Evolutionary conservation across 1,140 invertebrate species (phyloP).

Genomic region (Arion vulgaris): DNA sequence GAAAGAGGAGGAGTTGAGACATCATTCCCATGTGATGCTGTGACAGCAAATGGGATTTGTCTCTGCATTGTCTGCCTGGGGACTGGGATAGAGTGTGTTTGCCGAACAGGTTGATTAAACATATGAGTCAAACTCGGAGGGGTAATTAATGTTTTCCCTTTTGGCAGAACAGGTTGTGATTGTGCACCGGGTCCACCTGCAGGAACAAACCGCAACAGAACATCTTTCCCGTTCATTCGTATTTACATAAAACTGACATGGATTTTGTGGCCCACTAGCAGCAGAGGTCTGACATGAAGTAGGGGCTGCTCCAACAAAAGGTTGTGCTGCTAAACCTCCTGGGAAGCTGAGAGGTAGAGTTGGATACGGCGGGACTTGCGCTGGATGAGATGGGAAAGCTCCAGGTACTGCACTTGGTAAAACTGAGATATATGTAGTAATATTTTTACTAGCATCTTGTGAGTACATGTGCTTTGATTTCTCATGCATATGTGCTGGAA

Average conservation of each 20-base stretch:
- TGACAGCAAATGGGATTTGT: no score
- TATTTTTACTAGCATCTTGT: not conserved
- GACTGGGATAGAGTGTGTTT: not conserved
- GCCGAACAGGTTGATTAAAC: not conserved
- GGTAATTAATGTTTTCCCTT: not conserved
- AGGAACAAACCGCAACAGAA: constrained; percentile 15
- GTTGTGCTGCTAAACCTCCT: not conserved
- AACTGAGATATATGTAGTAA: not conserved
- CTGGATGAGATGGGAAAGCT: not conserved
- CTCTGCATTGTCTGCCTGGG: not conserved
- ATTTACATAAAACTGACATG: constrained; percentile 4
- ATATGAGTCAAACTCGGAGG: not conserved
- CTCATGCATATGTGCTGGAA: no score
- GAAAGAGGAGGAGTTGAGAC: not conserved
- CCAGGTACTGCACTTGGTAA: not conserved
- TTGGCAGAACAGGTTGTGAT: not conserved
- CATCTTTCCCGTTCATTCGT: constrained; percentile 32
- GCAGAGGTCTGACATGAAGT: not conserved
- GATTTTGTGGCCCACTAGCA: not conserved
- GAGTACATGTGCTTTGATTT: not conserved
- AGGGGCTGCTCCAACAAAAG: not conserved
- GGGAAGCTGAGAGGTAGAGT: not conserved
- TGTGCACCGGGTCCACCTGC: not conserved
- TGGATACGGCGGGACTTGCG: not conserved
- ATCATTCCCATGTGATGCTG: no score